phyloP scores from a whole-genome alignment of 2,113 vertebrate genomes.

The Spea multiplicata region DNA sequence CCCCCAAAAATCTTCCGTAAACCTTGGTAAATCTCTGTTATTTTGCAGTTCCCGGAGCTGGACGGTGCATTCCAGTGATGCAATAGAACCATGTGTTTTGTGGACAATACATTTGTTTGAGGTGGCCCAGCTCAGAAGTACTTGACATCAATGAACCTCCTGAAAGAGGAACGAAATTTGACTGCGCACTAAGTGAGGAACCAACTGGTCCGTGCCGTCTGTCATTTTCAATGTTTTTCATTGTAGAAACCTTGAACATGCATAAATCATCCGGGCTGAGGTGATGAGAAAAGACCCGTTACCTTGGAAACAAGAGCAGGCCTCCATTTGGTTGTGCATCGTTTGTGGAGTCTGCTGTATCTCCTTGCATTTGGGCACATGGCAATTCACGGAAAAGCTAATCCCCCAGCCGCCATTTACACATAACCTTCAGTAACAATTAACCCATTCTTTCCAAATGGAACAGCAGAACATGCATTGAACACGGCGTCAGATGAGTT shows the following conservation, averaged over 20 bases:
- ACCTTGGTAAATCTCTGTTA: too few species aligned
- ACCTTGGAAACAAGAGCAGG: constrained; percentile 69
- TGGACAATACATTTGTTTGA: too few species aligned
- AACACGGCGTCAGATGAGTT: not conserved
- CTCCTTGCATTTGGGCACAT: constrained; percentile 36
- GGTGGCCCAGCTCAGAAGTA: too few species aligned
- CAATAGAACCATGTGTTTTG: too few species aligned
- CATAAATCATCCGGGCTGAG: constrained; percentile 65
- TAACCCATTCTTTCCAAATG: constrained; percentile 3
- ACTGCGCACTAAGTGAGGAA: not conserved
- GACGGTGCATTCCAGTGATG: too few species aligned
- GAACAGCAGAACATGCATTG: not conserved
- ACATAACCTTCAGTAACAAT: constrained; percentile 4
- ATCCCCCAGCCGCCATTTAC: constrained; percentile 18
- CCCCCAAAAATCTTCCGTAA: too few species aligned
- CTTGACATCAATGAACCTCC: too few species aligned
- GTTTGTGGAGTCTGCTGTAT: constrained; percentile 32
- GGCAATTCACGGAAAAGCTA: constrained; percentile 25
- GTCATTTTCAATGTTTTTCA: constrained; percentile 21
- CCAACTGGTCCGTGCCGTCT: constrained; percentile 10
- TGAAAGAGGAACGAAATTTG: not conserved
- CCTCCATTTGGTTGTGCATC: constrained; percentile 55
- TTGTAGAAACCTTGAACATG: constrained; percentile 62
- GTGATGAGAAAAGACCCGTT: constrained; percentile 65
- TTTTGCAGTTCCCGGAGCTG: too few species aligned